phyloP scores from a whole-genome alignment of 2,113 vertebrate species.

The Boulengeromyrus knoepffleri region DNA sequence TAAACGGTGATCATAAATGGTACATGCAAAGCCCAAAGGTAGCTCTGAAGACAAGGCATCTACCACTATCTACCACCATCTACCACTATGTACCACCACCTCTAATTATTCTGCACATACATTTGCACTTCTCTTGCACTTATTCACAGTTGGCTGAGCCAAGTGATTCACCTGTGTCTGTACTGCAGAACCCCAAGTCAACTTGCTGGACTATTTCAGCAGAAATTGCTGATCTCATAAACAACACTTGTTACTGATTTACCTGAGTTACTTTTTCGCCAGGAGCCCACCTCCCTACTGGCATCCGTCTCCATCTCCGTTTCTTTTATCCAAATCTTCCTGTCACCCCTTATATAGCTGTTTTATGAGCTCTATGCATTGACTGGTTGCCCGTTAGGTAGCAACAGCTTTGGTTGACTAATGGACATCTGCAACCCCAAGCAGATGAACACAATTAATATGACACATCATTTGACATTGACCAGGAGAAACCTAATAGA shows the following conservation, averaged over 20 bases:
- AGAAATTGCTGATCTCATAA: conserved; percentile 36
- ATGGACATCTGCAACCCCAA: conserved; percentile 51
- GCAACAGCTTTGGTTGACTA: conserved; percentile 53
- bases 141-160: not conserved
- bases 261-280: conserved; percentile 57
- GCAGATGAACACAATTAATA: not conserved
- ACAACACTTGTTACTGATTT: conserved; percentile 47
- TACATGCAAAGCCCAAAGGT: no score
- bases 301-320: conserved; percentile 31
- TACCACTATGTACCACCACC: no score
- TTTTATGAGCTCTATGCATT: not conserved
- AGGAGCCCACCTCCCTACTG: conserved; percentile 39
- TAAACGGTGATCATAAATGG: no score
- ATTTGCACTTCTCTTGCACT: no score
- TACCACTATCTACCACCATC: no score
- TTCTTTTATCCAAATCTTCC: conserved; percentile 45
- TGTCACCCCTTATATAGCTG: not conserved
- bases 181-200: not conserved
- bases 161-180: not conserved
- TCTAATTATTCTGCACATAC: no score
- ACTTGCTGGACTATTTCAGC: conserved; percentile 2
- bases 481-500: not conserved
- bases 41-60: no score
- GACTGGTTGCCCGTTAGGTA: conserved; percentile 49
- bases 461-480: not conserved